Evolutionary conservation across 1,140 invertebrate species (phyloP).

Genomic region (Conus betulinus): DNA sequence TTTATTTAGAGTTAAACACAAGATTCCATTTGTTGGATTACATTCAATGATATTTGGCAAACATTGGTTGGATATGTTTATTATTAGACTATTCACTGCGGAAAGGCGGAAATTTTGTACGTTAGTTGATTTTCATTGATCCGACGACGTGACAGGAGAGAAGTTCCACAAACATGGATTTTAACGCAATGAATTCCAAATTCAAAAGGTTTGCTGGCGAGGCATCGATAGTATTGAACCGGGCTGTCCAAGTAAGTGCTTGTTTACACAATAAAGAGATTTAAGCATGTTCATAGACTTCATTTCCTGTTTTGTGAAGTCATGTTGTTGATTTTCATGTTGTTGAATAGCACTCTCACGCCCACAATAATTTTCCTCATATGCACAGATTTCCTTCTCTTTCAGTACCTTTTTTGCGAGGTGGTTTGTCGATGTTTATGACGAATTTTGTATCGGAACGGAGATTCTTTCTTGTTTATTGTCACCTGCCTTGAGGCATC

Average conservation of each 20-base stretch:
- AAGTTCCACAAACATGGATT: slow-evolving; percentile 41
- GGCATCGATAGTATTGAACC: slow-evolving; percentile 89
- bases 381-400: too few species aligned
- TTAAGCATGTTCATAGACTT: background rate
- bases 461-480: too few species aligned
- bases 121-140: slow-evolving; percentile 5
- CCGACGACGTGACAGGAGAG: slow-evolving; percentile 12
- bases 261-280: background rate
- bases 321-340: too few species aligned
- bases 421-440: too few species aligned
- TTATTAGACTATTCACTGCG: slow-evolving; percentile 18
- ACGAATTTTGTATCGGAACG: too few species aligned
- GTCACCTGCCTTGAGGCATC: too few species aligned
- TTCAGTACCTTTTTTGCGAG: too few species aligned
- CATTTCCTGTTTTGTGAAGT: background rate
- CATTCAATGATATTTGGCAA: background rate
- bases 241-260: slow-evolving; percentile 89
- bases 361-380: too few species aligned
- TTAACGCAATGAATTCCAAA: slow-evolving; percentile 56
- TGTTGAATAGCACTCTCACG: too few species aligned
- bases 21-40: background rate
- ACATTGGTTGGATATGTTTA: background rate
- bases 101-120: slow-evolving; percentile 2
- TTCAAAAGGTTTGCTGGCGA: slow-evolving; percentile 88
- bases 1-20: background rate